Base-by-base conservation (phyloP, 2,797 vertebrate genomes). In the Lophotriccus pileatus region DNA sequence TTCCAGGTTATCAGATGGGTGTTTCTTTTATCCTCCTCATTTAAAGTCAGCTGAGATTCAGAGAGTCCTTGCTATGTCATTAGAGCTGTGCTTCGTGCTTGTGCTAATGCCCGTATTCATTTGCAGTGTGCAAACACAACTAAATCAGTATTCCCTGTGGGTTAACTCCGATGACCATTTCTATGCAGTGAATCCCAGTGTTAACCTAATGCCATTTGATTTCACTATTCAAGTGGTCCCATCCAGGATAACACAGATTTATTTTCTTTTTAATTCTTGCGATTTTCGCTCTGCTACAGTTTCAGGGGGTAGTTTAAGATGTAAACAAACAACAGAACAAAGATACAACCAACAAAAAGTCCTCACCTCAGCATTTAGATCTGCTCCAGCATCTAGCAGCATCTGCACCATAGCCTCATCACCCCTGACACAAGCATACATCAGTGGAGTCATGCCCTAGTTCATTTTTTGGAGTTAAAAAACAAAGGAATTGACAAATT, bases 401-500 rank as follows among this genome's bases (percentile, higher is more conserved):
- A 99, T 99, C 98, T 99, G 99, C 58, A 99, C 99, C 99, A 99
- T 99, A 58, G 99, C 99, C 97, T 99, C 99, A 74, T 99, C 99
- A 82, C 99, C 99, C 60, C 99, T 98, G 96, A 99, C 99, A 93
- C 99, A 99, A 63, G 99, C 99, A 23, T 99, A 99, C 99, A 99
- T 99, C 97, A 99, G 98, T n/a, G 99, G 99, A 84, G 99, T 99
- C 99, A 99, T 99, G 94, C 98, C 98, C 98, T 99, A 97, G 83
- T 96, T 96, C 64, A 95, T 93, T 87, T 92, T 90, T 96, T 76
- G 94, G 95, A 94, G 87, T 96, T 95, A 88, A 95, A 95, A 97
- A 94, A 94, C 93, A 97, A 95, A 95, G 91, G 84, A 95, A 96
- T 94, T 88, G 84, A 96, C 78, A 96, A 62, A 89, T 96, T 95